Conservation (phyloP, 2,113 vertebrate genomes). For the Arvicanthis niloticus region DNA sequence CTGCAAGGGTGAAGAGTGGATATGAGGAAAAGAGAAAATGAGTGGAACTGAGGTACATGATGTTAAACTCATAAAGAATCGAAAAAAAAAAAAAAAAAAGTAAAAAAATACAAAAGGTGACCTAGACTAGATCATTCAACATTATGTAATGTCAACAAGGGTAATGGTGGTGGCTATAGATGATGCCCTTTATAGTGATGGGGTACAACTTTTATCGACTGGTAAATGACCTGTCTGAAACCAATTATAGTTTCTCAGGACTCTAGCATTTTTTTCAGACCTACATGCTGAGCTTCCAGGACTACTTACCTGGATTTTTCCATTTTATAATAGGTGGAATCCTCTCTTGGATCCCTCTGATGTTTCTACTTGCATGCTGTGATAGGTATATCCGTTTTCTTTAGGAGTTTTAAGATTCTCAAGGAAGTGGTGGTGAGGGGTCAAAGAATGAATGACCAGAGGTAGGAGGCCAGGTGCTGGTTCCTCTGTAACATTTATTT, state of each 20-base stretch:
- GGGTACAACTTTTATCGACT: not conserved
- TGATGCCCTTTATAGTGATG: not conserved
- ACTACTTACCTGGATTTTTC: not conserved
- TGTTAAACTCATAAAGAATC: too few relatives aligned
- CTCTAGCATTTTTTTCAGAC: not conserved
- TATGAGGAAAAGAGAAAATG: too few relatives aligned
- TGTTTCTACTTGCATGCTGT: not conserved
- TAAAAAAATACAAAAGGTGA: not conserved
- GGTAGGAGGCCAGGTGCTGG: fast-evolving
- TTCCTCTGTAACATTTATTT: not conserved
- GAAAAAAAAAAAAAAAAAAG: too few relatives aligned
- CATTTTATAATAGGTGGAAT: not conserved
- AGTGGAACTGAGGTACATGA: too few relatives aligned
- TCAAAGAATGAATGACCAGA: not conserved
- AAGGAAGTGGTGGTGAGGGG: not conserved
- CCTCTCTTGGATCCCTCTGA: not conserved
- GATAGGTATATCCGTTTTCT: not conserved
- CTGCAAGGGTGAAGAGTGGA: too few relatives aligned
- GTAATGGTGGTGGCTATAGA: not conserved
- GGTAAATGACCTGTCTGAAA: not conserved
- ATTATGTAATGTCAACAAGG: not conserved
- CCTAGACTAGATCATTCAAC: not conserved
- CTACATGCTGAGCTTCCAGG: not conserved
- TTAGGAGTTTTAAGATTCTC: not conserved
- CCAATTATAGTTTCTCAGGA: not conserved